A percentile compares a stretch with the other conserved stretches of the same genome.
These are phyloP conservation scores for Blastobasis lacticolella DNA, from an alignment of 2,888 invertebrate genomes.

Conservation along the genomic window DNA sequence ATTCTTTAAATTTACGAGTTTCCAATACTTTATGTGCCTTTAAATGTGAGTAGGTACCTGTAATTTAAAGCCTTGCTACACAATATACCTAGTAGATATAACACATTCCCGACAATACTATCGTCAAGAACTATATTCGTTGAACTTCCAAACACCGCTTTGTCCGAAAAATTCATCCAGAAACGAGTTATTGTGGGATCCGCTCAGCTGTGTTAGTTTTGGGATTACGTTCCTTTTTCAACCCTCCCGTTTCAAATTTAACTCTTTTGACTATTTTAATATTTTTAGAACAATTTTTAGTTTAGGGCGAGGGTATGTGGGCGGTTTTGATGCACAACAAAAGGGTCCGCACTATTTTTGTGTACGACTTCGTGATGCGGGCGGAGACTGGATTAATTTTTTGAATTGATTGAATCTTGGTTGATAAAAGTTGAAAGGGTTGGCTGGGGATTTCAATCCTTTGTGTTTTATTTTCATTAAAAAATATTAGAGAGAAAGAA, in stretches of 20 bases:
- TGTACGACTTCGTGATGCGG: constrained; percentile 43
- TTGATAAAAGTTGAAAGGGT: constrained; percentile 28
- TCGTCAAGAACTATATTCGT: too few species aligned
- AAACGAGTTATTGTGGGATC: constrained; percentile 37
- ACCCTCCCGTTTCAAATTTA: constrained; percentile 68
- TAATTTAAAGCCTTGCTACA: too few species aligned
- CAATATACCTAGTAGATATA: too few species aligned
- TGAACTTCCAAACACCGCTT: neutral
- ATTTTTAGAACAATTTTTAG: constrained; percentile 64
- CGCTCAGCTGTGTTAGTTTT: constrained; percentile 68
- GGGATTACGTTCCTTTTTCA: constrained; percentile 57
- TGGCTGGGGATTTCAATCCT: constrained; percentile 12
- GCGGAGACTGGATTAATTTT: constrained; percentile 42
- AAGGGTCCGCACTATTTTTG: constrained; percentile 51
- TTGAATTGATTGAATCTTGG: constrained; percentile 30
- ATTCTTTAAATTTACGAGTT: too few species aligned
- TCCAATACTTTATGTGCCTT: too few species aligned
- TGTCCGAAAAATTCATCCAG: constrained; percentile 14
- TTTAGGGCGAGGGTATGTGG: constrained; percentile 57
- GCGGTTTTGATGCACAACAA: constrained; percentile 32
- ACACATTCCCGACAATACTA: too few species aligned
- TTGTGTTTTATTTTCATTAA: neutral
- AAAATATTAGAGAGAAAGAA: neutral
- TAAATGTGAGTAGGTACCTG: too few species aligned
- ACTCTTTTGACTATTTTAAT: constrained; percentile 74